Evolutionary conservation across 2,113 vertebrate species (phyloP), one percentile per base, ranked within the genome.

Genomic region (Ochotona princeps): DNA sequence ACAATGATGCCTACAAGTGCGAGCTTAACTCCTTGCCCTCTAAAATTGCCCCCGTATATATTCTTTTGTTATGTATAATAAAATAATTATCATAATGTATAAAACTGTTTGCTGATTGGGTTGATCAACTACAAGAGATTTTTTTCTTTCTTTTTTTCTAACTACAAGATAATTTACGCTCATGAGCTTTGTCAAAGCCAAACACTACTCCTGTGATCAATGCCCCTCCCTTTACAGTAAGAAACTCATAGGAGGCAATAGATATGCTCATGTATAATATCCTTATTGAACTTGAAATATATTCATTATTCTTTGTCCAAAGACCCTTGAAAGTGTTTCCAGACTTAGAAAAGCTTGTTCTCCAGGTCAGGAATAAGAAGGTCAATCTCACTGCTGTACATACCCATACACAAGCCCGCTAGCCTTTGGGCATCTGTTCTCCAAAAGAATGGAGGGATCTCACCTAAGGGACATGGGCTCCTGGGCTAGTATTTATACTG

Each of bases 251-350:
- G 21, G 0, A 44, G 14, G 14, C 3, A 13, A 8, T 25, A 8
- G 2, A 28, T 63, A 47, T 26, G 28, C 7, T 10, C 14, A 30
- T 6, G 18, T 61, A 23, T 6, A 1, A 0, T 2, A 2, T 20
- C 5, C 5, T 51, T 10, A 63, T 47, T 11, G 28, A 38, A 8
- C 10, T 14, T 49, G 28, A 4, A 20, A 32, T 14, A 9, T 1
- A 49, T 83, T 54, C 2, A 49, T 83, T 54, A 78, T 20, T 74
- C 1, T 2, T 7, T 69, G 1, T 0, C 15, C 8, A 44, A 8
- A 67, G 11, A 63, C 47, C 11, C 13, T 1, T 14, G 14, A 49
- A 1, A 30, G 86, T 83, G 9, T 2, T 76, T 82, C 28, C 54
- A 14, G 8, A 2, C 20, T 15, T 79, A 51, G 1, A 1, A 72